A percentile compares a stretch with the other conserved stretches of the same genome.
Conservation (phyloP, 92 coral and sea anemone species). For the Zoanthus sansibaricus region DNA sequence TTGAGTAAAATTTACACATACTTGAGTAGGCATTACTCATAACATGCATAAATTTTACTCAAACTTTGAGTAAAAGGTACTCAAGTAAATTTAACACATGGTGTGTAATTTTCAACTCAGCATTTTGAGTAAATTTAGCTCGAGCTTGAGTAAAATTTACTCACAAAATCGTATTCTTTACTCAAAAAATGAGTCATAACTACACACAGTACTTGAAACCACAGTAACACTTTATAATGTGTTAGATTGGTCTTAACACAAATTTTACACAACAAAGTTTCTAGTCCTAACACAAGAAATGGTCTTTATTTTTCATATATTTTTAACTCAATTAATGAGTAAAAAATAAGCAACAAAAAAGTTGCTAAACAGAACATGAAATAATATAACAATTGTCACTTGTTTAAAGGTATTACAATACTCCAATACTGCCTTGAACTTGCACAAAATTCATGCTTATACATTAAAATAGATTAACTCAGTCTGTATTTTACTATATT, state of each 20-base stretch:
- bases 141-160: not conserved
- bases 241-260: no score
- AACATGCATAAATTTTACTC: constrained; percentile 12
- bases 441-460: constrained; percentile 13
- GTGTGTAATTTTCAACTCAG: not conserved
- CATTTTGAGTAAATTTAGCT: not conserved
- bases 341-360: constrained; percentile 8
- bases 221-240: no score
- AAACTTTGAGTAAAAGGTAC: constrained; percentile 3
- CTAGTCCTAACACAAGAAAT: constrained; percentile 14
- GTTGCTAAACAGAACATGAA: constrained; percentile 7
- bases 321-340: constrained; percentile 2
- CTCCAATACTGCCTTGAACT: not conserved
- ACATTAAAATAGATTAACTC: not conserved
- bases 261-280: not conserved
- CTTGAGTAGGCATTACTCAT: constrained; percentile 16
- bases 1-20: constrained; percentile 10
- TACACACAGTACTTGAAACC: no score
- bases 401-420: not conserved
- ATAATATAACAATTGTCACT: not conserved
- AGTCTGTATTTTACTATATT: not conserved
- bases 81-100: constrained; percentile 14
- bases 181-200: constrained; percentile 6
- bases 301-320: not conserved
- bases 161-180: not conserved